Conservation (phyloP, 2,888 invertebrate species). For the Lepidocyrtinus sp. region DNA sequence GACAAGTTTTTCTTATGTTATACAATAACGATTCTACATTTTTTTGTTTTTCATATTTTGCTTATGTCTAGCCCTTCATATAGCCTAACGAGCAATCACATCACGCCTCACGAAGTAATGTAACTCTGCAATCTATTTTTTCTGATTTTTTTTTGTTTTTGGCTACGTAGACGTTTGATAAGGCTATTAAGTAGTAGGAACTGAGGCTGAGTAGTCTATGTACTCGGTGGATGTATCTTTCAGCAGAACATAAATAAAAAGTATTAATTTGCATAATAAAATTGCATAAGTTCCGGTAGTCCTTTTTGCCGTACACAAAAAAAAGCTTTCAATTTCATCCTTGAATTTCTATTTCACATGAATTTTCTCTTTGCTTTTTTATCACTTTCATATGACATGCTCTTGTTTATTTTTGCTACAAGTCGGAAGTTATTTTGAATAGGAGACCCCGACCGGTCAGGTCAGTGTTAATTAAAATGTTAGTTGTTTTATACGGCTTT, state of each 20-base stretch:
- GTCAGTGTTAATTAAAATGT: neutral
- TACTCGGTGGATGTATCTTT: too few relatives aligned
- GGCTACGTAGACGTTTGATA: too few relatives aligned
- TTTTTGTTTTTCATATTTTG: neutral
- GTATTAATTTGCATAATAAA: neutral
- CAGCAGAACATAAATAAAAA: neutral
- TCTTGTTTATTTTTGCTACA: slow-evolving; percentile 1
- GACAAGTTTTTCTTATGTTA: neutral
- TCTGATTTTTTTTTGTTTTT: too few relatives aligned
- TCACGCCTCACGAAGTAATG: neutral
- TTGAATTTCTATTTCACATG: slow-evolving; percentile 17
- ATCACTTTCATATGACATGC: neutral
- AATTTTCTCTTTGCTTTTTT: neutral
- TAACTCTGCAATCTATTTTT: too few relatives aligned
- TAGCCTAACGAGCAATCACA: too few relatives aligned
- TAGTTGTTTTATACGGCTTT: neutral
- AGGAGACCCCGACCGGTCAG: neutral
- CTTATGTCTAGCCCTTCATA: neutral
- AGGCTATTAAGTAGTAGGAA: too few relatives aligned
- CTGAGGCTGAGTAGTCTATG: too few relatives aligned
- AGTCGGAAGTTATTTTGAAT: slow-evolving; percentile 20
- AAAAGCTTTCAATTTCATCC: slow-evolving; percentile 32
- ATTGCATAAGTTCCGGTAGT: slow-evolving; percentile 38
- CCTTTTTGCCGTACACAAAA: neutral
- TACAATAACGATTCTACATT: neutral